These are phyloP conservation scores for Setipinna tenuifilis DNA, from an alignment of 2,797 vertebrate genomes.

Conservation along the genomic window DNA sequence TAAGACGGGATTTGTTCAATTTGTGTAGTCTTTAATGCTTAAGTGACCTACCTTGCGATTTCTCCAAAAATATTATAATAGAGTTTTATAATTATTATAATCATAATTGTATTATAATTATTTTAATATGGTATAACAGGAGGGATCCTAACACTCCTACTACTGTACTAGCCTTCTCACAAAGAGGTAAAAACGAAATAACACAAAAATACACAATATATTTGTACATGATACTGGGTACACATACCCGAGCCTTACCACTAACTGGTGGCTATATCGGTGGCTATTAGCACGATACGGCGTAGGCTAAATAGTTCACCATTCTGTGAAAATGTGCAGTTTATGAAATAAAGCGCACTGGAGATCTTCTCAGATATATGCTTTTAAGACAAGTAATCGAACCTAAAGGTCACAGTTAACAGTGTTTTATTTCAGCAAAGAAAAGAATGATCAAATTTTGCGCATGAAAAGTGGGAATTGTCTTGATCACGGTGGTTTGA, in stretches of 20 bases:
- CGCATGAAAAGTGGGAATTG: background rate
- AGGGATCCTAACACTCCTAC: too few relatives aligned
- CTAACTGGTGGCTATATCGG: background rate
- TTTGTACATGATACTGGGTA: background rate
- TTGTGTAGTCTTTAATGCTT: background rate
- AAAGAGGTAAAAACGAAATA: too few relatives aligned
- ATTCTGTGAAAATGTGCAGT: background rate
- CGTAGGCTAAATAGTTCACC: background rate
- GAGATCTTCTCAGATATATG: background rate
- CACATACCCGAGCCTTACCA: background rate
- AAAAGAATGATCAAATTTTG: background rate
- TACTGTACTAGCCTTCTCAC: too few relatives aligned
- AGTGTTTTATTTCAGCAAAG: background rate
- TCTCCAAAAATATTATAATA: background rate
- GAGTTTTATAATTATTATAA: background rate
- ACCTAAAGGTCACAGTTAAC: constrained; percentile 26
- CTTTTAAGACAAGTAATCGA: background rate
- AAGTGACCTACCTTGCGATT: background rate
- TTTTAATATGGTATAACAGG: too few relatives aligned
- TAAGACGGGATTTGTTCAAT: background rate
- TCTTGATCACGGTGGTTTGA: background rate
- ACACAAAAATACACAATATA: too few relatives aligned
- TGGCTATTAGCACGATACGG: background rate
- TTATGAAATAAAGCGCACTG: background rate
- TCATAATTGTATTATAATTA: too few relatives aligned